Evolutionary conservation across 2,113 vertebrate genomes (phyloP), one percentile per base, ranked within the genome.

Genomic region (Agelaius tricolor): DNA sequence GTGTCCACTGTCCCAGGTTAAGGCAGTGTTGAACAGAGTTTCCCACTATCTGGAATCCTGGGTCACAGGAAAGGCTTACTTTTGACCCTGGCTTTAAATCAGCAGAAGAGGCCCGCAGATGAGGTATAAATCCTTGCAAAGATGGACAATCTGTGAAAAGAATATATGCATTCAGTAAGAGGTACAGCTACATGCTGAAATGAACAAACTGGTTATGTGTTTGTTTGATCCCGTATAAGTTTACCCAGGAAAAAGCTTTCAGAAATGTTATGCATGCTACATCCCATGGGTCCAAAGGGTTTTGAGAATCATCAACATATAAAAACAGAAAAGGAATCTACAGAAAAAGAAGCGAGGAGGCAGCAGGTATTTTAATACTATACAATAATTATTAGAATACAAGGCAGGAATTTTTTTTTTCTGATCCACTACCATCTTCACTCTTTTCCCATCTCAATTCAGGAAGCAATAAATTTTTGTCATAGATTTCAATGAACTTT

Each of bases 21-120:
- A 99, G 98, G 83, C 99, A 99, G 71, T 98, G 97, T 14, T 99
- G 98, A 94, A 99, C 98, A 16, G 99, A 98, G 92, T 99, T 98
- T 84, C 99, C 99, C 39, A 99, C 98, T 97, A 99, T 98, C 97
- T 99, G 99, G 97, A 99, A 99, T 73, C 99, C 99, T 4, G 99
- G 98, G 86, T 99, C 99, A 94, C 99, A 99, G 80, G 98, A 99
- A 79, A 99, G 98, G 91, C 97, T 98, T 85, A 99, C 98, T 97
- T 98, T 98, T 78, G 99, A 98, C 23, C 99, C 99, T 2, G 99
- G 99, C 73, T 98, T 99, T 87, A 98, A 85, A 79, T 98, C 98
- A 76, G 95, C 63, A 19, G 98, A 98, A 69, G 98, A 98, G 49
- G 97, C 96, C 21, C 98, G 98, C 82, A 99, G 97, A 93, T 99